These are phyloP conservation scores for Pomatostomus ruficeps DNA, from an alignment of 2,113 vertebrate genomes.

Conservation along the genomic window DNA sequence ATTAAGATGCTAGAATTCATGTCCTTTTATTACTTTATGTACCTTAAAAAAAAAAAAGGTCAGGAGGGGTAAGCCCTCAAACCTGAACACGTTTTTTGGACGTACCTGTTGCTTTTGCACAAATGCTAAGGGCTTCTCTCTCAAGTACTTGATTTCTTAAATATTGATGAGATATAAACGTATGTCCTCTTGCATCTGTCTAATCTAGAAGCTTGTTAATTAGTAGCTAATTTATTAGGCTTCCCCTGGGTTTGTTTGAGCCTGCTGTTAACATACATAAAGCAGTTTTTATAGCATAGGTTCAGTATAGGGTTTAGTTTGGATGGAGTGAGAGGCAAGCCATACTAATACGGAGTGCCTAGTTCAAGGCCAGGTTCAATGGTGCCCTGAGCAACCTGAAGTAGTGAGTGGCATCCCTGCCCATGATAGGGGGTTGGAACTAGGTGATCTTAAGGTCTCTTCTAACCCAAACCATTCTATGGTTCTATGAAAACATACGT, in stretches of 20 bases:
- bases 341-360: not conserved
- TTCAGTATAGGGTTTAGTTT: not conserved
- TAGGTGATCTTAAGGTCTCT: not conserved
- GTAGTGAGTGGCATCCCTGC: not conserved
- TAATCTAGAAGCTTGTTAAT: not conserved
- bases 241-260: not conserved
- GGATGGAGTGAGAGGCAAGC: not conserved
- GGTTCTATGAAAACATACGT: not conserved
- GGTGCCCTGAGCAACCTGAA: not conserved
- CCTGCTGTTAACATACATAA: not conserved
- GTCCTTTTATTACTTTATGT: not conserved
- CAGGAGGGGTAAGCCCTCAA: not conserved
- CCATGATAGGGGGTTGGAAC: not conserved
- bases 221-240: not conserved
- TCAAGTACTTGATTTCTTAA: not conserved
- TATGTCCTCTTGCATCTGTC: not conserved
- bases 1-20: conserved; percentile 18
- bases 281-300: not conserved
- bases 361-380: not conserved
- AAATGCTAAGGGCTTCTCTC: not conserved
- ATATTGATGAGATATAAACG: not conserved
- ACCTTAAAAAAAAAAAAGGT: not conserved
- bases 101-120: not conserved
- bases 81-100: not conserved
- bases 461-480: not conserved